These are phyloP conservation scores for Liodrosophila aerea DNA, from an alignment of 2,888 invertebrate species.

Conservation along the genomic window DNA sequence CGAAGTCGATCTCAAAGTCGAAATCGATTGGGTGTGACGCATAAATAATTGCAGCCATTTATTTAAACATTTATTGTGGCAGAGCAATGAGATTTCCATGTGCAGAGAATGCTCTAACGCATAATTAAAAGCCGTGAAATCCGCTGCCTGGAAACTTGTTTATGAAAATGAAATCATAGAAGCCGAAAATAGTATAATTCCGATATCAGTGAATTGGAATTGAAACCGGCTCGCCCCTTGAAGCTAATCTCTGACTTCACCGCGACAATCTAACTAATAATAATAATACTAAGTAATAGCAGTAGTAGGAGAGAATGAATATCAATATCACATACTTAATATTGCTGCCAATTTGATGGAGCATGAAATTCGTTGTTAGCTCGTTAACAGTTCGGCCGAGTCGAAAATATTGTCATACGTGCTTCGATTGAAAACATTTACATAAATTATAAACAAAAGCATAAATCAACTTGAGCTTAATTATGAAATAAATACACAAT, in stretches of 20 bases:
- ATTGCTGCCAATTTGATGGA: slow-evolving; percentile 28
- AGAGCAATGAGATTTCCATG: slow-evolving; percentile 11
- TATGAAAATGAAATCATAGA: slow-evolving; percentile 58
- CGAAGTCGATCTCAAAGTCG: slow-evolving; percentile 1
- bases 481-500: slow-evolving; percentile 49
- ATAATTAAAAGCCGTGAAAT: slow-evolving; percentile 71
- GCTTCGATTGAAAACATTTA: slow-evolving; percentile 36
- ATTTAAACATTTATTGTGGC: slow-evolving; percentile 58
- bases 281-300: slow-evolving; percentile 1
- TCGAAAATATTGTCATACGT: slow-evolving; percentile 15
- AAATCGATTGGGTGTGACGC: slow-evolving; percentile 74
- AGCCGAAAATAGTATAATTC: slow-evolving; percentile 25
- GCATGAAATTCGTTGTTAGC: slow-evolving; percentile 48
- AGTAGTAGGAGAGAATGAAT: slow-evolving; percentile 3
- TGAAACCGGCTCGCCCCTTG: slow-evolving; percentile 59
- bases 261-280: slow-evolving; percentile 43
- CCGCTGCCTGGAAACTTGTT: slow-evolving; percentile 63
- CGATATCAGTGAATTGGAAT: slow-evolving; percentile 29
- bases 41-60: slow-evolving; percentile 72
- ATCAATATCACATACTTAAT: slow-evolving; percentile 5
- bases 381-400: slow-evolving; percentile 37
- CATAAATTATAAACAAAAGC: slow-evolving; percentile 43
- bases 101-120: slow-evolving; percentile 52
- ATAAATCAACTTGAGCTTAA: slow-evolving; percentile 42
- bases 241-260: slow-evolving; percentile 51